Conservation (phyloP, 2,797 vertebrate species). For the Myotis daubentonii region DNA sequence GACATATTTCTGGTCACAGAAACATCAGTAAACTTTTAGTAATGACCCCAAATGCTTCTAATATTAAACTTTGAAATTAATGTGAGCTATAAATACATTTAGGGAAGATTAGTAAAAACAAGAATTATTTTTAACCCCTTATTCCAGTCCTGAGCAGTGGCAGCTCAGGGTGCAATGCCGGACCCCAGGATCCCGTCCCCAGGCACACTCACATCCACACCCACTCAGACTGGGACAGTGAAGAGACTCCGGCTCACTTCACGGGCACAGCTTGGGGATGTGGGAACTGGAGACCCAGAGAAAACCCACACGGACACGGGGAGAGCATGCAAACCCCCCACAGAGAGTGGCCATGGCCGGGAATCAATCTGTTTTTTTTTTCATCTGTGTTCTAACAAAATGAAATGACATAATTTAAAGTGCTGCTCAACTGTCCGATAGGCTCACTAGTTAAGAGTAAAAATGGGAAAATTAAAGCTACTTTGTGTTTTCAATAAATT, state of each 20-base stretch:
- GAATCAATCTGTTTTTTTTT: neutral
- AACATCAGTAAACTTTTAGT: neutral
- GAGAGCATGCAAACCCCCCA: neutral
- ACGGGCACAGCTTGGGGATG: neutral
- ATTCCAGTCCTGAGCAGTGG: neutral
- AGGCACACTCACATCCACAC: neutral
- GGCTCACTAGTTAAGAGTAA: neutral
- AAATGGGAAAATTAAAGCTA: neutral
- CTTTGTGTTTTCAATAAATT: neutral
- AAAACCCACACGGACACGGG: neutral
- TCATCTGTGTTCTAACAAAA: neutral
- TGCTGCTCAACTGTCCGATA: neutral
- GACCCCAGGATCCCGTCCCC: neutral
- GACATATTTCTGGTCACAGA: neutral
- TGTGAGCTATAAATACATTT: neutral
- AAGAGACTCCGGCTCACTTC: neutral
- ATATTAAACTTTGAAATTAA: neutral
- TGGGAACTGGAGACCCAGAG: neutral
- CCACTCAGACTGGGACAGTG: neutral
- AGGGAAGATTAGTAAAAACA: neutral
- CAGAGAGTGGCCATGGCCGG: neutral
- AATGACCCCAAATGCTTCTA: neutral
- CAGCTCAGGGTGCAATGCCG: neutral
- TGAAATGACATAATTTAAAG: neutral
- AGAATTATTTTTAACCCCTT: neutral